Evolutionary conservation across 2,797 vertebrate genomes (phyloP).

Genomic region (Crax fasciolata): DNA sequence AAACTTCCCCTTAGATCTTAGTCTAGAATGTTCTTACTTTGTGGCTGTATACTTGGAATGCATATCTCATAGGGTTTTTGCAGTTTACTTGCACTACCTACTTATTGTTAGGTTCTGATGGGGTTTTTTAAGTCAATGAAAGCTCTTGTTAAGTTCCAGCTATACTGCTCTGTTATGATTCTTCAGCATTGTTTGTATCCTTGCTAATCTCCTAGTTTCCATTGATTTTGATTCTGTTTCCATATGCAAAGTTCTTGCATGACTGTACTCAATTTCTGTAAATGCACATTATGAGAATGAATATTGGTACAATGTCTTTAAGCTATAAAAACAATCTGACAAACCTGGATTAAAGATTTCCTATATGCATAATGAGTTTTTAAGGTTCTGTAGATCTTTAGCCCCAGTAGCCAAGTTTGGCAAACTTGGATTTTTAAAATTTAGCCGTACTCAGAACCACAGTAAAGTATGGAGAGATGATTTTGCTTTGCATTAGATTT

Average conservation of each 20-base stretch:
- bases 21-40: neutral
- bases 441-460: neutral
- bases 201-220: conserved; percentile 14
- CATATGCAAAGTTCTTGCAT: neutral
- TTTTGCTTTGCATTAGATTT: neutral
- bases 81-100: neutral
- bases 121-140: neutral
- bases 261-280: conserved; percentile 25
- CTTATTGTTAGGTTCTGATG: neutral
- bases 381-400: neutral
- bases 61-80: neutral
- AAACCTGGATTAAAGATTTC: neutral
- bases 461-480: neutral
- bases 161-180: neutral
- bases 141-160: neutral
- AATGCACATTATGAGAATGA: neutral
- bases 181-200: neutral
- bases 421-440: neutral
- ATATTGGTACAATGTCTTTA: neutral
- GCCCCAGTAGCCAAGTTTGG: neutral
- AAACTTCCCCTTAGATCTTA: neutral
- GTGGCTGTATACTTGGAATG: neutral
- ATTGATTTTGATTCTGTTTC: conserved; percentile 49
- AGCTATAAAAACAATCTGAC: neutral
- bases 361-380: neutral